Base-by-base conservation (phyloP, 64 coral and sea anemone species). In the Orbicella faveolata region DNA sequence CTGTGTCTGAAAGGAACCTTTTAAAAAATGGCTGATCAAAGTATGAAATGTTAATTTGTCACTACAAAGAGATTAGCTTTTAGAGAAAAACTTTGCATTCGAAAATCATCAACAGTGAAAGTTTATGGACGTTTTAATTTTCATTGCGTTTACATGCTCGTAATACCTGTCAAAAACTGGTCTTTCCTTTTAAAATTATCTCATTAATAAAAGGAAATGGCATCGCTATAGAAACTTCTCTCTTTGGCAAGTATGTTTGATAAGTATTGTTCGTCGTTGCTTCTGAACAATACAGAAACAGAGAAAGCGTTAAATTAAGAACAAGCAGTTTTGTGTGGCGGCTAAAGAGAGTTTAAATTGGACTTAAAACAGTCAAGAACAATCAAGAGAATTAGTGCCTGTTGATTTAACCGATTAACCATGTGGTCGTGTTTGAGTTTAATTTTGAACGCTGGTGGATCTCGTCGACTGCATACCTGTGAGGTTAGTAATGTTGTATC, bases 351-450 rank as follows among this genome's bases (percentile, higher is more conserved):
- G 34, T 52, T 41, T 8, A 39, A 37, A 84, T 39, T 67, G 36
- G n/a, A 51, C 20, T 37, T 23, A 39, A 48, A 85, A 72, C 10
- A 26, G 65, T n/a, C 20, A 52, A 34, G 59, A 78, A 78, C 26
- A 35, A 63, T 36, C 79, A 36, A n/a, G 57, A 53, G 8, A 36
- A 26, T 14, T 15, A 79, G 23, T 79, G 4, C 21, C 44, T 70
- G 67, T 70, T 70, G 67, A 70, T 70, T 25, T 26, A 70, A 26
- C 67, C 11, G 67, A 25, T 70, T 20, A 70, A 8, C 4, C 41
- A 85, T 85, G 82, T 85, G 64, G 82, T 66, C 82, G 26, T 85
- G 82, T 85, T 52, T 85, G 23, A 85, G 82, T 25, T 68, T 72
- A 20, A 67, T 85, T 70, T 52, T 85, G 6, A 48, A 68, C 37